These are phyloP conservation scores for Crenuchus spilurus DNA, from an alignment of 2,797 vertebrate species.

Conservation along the genomic window DNA sequence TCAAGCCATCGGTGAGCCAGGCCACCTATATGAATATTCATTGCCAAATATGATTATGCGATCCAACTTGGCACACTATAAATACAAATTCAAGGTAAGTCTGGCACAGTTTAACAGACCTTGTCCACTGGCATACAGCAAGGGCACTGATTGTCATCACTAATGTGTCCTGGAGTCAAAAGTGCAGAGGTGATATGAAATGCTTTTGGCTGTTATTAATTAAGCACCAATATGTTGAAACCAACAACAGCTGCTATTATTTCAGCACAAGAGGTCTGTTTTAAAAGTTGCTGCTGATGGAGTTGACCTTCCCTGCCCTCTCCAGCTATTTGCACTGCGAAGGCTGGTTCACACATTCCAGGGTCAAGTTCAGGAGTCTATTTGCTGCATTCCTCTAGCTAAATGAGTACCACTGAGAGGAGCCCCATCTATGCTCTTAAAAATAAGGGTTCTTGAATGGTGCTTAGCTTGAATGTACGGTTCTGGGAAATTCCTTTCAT, in stretches of 20 bases:
- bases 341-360: slow-evolving; percentile 26
- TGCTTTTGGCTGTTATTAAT: neutral
- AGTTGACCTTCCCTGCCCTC: neutral
- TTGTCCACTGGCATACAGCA: slow-evolving; percentile 48
- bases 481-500: neutral
- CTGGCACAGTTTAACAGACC: slow-evolving; percentile 54
- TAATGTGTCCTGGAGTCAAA: slow-evolving; percentile 46
- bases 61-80: slow-evolving; percentile 27
- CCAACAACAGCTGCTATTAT: neutral
- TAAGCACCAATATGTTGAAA: neutral
- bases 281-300: neutral
- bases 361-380: slow-evolving; percentile 27
- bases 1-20: slow-evolving; percentile 7
- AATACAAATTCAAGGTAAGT: slow-evolving; percentile 39
- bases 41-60: slow-evolving; percentile 39
- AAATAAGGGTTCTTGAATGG: neutral
- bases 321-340: neutral
- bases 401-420: slow-evolving; percentile 27
- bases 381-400: slow-evolving; percentile 36
- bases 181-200: neutral
- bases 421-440: neutral
- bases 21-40: slow-evolving; percentile 23
- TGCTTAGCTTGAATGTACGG: neutral
- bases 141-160: slow-evolving; percentile 52
- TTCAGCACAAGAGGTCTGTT: neutral